Conservation (phyloP, 2,888 invertebrate genomes). For the Ormyrus nitidulus region DNA sequence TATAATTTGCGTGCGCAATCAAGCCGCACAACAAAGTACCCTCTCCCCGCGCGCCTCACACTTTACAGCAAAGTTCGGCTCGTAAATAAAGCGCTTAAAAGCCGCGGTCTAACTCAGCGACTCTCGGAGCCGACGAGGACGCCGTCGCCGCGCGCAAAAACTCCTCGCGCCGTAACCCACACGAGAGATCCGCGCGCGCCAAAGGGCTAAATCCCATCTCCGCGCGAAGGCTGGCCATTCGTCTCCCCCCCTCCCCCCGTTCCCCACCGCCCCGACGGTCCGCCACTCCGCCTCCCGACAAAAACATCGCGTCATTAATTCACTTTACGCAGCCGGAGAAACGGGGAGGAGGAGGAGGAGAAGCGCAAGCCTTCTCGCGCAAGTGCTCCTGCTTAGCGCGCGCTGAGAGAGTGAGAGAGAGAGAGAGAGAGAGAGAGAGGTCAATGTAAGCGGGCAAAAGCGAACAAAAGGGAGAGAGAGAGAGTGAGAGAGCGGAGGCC, state of each 20-base stretch:
- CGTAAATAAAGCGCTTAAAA: no score
- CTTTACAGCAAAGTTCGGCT: no score
- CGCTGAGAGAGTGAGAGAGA: conserved; percentile 58
- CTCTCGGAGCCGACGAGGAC: no score
- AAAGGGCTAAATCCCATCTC: conserved; percentile 18
- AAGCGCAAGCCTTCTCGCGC: neutral
- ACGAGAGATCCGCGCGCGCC: neutral
- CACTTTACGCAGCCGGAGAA: conserved; percentile 59
- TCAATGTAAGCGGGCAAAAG: conserved; percentile 66
- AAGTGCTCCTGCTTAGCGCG: neutral
- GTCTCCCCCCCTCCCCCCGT: conserved; percentile 8
- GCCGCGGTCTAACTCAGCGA: no score
- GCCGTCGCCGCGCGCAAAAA: no score
- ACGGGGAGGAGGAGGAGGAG: conserved; percentile 23
- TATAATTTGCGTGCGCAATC: no score
- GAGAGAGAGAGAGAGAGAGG: conserved; percentile 56
- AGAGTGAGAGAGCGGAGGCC: conserved; percentile 28
- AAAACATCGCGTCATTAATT: conserved; percentile 61
- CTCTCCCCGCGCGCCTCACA: no score
- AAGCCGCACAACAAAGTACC: no score
- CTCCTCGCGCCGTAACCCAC: no score
- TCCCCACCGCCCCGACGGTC: no score
- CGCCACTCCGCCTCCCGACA: neutral
- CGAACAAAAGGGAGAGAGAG: conserved; percentile 66
- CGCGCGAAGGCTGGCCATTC: conserved; percentile 16